Percentiles rank a stretch among this genome's conserved stretches.
Conservation (phyloP, 2,888 invertebrate genomes). For the Argynnis bischoffii region DNA sequence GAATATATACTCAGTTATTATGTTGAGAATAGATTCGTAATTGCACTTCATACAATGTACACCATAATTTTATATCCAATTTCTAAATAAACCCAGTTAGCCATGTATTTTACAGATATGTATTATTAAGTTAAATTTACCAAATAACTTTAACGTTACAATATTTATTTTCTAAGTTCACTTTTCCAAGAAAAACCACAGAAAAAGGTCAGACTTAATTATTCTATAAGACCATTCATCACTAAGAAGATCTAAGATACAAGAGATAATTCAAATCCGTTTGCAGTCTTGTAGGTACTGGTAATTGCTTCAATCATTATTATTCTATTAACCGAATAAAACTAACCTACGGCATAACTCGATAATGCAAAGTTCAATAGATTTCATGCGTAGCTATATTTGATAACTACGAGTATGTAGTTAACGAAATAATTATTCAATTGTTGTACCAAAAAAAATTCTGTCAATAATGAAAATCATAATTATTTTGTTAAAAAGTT, state of each 20-base stretch:
- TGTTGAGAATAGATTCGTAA: background rate
- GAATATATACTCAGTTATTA: background rate
- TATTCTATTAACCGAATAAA: conserved; percentile 19
- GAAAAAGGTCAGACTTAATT: conserved; percentile 15
- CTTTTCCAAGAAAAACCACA: conserved; percentile 21
- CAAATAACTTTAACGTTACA: too few species aligned
- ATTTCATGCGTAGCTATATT: background rate
- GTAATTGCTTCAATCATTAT: conserved; percentile 16
- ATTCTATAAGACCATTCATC: conserved; percentile 16
- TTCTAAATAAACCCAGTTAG: too few species aligned
- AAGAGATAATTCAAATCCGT: conserved; percentile 19
- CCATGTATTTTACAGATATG: too few species aligned
- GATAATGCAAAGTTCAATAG: background rate
- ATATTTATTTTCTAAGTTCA: background rate
- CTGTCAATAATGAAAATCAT: too few species aligned
- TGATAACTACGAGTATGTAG: background rate
- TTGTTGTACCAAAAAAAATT: too few species aligned
- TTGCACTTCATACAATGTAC: background rate
- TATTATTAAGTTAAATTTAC: too few species aligned
- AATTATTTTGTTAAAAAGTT: too few species aligned
- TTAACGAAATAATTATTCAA: too few species aligned
- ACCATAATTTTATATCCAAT: conserved; percentile 4
- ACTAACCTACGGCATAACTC: conserved; percentile 2
- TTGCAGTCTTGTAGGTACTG: conserved; percentile 6
- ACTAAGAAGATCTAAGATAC: conserved; percentile 22